Evolutionary conservation across 2,113 vertebrate genomes (phyloP), one percentile per base, ranked within the genome.

Genomic region (Ahaetulla prasina): DNA sequence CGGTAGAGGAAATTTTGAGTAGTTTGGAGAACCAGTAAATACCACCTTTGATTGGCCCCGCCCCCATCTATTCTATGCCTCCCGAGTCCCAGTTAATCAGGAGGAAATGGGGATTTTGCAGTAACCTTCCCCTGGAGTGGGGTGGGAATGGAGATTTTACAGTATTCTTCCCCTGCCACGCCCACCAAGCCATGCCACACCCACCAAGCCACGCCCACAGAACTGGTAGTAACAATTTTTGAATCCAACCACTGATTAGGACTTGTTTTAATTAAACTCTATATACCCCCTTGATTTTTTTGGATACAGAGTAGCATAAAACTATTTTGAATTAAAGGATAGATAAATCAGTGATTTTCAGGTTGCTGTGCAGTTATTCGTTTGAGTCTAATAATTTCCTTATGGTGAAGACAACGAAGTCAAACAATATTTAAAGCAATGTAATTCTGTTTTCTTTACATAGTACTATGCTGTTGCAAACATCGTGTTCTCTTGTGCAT

Each of bases 371-470:
- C 14, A 25, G 16, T 60, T 89, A 43, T 25, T 27, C 53, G 45
- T 54, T 53, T 54, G 52, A 52, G 22, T n/a, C 87, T 39, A n/a
- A n/a, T 45, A 57, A 8, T 25, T 8, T n/a, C 39, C 27, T 22
- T 92, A 30, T 6, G 35, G 22, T 53, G 18, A 25, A 80, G 50
- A 80, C 8, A 35, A 54, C 63, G 30, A 87, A 88, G 57, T 87
- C n/a, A 52, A 50, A 45, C 52, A 23, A 80, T 91, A 89, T 25
- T 90, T 94, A 92, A 91, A 89, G 49, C 50, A n/a, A 84, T 45
- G 4, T 22, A 45, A 57, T 2, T 0, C 39, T 90, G 88, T 93
- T 91, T 94, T 80, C 30, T 68, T 45, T 91, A 8, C 57, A 39
- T 39, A 60, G 22, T 57, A 84, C 45, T 84, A 88, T 43, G 20